Conservation (phyloP, 2,113 vertebrate species). For the Panthera tigris region DNA sequence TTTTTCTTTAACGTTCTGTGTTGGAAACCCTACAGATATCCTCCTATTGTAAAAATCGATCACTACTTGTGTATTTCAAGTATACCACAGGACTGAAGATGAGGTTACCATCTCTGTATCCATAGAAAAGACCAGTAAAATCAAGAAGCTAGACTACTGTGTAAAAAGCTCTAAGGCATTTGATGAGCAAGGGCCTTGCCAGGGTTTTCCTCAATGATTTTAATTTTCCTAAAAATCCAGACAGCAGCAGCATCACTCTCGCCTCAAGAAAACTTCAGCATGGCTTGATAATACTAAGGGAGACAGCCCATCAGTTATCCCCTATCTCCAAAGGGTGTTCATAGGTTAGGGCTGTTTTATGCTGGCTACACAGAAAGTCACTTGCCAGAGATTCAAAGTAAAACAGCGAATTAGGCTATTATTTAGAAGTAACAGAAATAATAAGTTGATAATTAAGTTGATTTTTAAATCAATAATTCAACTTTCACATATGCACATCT, state of each 20-base stretch:
- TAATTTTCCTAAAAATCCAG: neutral
- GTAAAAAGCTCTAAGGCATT: neutral
- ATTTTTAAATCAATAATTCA: neutral
- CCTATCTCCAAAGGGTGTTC: neutral
- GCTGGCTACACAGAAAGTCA: neutral
- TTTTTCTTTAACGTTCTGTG: neutral
- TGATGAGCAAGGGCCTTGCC: neutral
- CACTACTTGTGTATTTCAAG: neutral
- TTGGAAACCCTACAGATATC: neutral
- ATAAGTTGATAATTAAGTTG: neutral
- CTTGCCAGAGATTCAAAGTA: neutral
- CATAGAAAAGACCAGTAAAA: neutral
- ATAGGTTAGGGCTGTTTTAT: neutral
- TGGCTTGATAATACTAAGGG: neutral
- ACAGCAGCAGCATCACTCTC: neutral
- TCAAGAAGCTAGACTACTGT: neutral
- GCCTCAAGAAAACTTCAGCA: neutral
- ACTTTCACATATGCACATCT: neutral
- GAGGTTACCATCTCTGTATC: neutral
- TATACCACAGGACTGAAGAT: neutral
- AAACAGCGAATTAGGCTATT: neutral
- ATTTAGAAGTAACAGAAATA: too few species aligned
- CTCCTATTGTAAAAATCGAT: neutral
- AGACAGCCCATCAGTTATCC: neutral
- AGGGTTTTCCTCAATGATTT: neutral